Evolutionary conservation across 2,113 vertebrate genomes (phyloP).

Genomic region (Paramormyrops kingsleyae): DNA sequence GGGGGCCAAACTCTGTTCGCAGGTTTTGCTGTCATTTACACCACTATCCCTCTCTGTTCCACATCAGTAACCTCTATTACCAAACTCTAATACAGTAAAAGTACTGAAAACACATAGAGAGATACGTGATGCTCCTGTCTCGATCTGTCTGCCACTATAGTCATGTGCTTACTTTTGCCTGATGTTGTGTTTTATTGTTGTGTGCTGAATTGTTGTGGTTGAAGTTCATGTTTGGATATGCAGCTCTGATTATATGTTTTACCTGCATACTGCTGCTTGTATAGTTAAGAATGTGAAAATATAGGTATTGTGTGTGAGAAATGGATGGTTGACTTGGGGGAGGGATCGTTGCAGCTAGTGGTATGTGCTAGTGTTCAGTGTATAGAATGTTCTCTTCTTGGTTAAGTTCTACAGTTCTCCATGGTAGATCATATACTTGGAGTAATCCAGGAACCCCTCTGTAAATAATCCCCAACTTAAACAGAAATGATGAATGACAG

Average conservation of each 20-base stretch:
- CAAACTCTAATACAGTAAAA: not conserved
- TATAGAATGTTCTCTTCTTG: not conserved
- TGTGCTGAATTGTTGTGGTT: not conserved
- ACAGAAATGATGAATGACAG: not conserved
- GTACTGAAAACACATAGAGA: not conserved
- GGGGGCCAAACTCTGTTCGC: not conserved
- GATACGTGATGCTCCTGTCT: not conserved
- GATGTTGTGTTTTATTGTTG: not conserved
- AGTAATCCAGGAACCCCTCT: not conserved
- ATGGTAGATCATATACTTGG: not conserved
- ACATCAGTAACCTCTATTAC: not conserved
- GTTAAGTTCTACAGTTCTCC: not conserved
- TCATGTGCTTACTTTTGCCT: not conserved
- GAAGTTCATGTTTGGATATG: not conserved
- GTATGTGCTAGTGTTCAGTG: not conserved
- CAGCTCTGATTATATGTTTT: not conserved
- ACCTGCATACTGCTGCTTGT: not conserved
- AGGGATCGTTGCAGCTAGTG: not conserved
- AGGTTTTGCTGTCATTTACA: not conserved
- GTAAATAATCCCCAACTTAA: not conserved
- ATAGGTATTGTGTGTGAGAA: not conserved
- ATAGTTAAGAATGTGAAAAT: not conserved
- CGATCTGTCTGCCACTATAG: not conserved
- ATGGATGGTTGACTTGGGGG: not conserved
- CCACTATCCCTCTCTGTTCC: not conserved